Evolutionary conservation across 2,113 vertebrate species (phyloP).

Genomic region (Psettodes erumei): DNA sequence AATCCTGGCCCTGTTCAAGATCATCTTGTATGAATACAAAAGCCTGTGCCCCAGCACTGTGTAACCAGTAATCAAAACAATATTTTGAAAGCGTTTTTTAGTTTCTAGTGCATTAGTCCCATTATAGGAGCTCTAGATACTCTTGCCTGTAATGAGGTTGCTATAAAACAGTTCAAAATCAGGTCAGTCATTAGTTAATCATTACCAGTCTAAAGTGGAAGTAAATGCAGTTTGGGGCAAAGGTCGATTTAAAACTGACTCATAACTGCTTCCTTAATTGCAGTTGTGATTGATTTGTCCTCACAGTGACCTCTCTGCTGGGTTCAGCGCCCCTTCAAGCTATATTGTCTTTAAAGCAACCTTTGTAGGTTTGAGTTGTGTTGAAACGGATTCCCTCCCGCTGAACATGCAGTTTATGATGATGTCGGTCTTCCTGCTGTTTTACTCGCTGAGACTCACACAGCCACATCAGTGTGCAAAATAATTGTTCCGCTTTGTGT

Average conservation of each 20-base stretch:
- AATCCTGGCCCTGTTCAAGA: background rate
- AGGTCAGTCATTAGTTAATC: slow-evolving; percentile 13
- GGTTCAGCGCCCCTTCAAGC: background rate
- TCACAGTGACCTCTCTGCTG: background rate
- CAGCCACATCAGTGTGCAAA: background rate
- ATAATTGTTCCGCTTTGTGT: background rate
- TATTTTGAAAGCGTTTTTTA: background rate
- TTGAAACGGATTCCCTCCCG: background rate
- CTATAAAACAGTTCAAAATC: background rate
- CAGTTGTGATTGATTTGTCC: background rate
- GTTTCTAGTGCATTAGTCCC: background rate
- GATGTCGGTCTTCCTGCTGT: background rate
- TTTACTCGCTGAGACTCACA: background rate
- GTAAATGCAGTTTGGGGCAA: background rate
- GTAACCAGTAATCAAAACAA: background rate
- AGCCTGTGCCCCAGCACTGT: background rate
- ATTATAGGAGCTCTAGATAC: background rate
- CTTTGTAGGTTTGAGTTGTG: background rate
- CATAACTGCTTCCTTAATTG: background rate
- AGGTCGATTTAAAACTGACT: background rate
- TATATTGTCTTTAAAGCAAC: background rate
- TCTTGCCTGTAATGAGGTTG: background rate
- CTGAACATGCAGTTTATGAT: background rate
- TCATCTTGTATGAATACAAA: slow-evolving; percentile 5
- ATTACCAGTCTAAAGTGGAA: background rate